These are phyloP conservation scores for Forpus xanthops DNA, from an alignment of 2,797 vertebrate genomes.

Conservation along the genomic window DNA sequence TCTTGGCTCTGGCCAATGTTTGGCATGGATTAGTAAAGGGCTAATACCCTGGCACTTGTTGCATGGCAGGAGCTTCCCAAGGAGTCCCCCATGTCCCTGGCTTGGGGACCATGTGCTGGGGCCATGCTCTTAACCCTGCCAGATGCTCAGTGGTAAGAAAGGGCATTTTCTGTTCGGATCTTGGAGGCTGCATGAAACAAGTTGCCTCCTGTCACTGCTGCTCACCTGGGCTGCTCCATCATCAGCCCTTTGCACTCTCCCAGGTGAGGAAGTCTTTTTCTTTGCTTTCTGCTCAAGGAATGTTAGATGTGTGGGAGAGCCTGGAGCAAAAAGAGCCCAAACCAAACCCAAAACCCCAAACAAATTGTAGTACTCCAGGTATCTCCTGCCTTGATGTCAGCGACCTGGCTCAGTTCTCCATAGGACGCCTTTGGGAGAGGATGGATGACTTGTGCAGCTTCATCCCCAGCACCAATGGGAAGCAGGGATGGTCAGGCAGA, in stretches of 20 bases:
- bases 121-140: accelerated
- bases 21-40: neutral
- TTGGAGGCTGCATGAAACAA: neutral
- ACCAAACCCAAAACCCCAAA: neutral
- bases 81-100: neutral
- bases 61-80: neutral
- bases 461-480: neutral
- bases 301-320: neutral
- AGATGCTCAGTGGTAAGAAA: accelerated
- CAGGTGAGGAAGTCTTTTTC: accelerated
- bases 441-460: neutral
- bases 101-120: accelerated
- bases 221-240: neutral
- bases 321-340: neutral
- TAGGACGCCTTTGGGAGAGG: neutral
- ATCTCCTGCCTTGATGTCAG: neutral
- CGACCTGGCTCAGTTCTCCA: accelerated
- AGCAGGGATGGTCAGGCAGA: neutral
- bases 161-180: accelerated
- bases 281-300: neutral
- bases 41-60: neutral
- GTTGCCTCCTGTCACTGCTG: neutral
- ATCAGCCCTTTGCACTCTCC: neutral
- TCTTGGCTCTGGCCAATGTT: neutral
- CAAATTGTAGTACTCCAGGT: neutral